Evolutionary conservation across 2,888 invertebrate species (phyloP).

Genomic region (Tipula helvola): DNA sequence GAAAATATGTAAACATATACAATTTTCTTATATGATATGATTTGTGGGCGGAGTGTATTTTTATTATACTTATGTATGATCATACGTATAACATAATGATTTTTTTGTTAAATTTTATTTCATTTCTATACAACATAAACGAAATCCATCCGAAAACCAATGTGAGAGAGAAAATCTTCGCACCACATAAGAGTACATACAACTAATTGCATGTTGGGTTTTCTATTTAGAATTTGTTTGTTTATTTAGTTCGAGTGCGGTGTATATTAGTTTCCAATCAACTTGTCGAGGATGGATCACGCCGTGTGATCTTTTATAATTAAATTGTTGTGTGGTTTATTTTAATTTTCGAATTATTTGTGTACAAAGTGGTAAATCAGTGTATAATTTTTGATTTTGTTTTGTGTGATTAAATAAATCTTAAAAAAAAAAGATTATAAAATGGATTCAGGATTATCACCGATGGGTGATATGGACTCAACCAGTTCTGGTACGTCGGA

Average conservation of each 20-base stretch:
- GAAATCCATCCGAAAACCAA: not conserved
- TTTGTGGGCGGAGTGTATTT: not conserved
- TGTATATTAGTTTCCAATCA: not conserved
- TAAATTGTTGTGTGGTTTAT: not conserved
- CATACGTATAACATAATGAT: not conserved
- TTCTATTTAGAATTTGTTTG: not conserved
- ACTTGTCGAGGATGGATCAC: not conserved
- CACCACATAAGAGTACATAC: not conserved
- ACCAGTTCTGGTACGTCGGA: slow-evolving; percentile 27
- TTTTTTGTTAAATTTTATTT: not conserved
- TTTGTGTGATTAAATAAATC: not conserved
- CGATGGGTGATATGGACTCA: slow-evolving; percentile 32
- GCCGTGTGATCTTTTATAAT: not conserved
- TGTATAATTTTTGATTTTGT: not conserved
- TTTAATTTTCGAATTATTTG: not conserved
- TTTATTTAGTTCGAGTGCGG: not conserved
- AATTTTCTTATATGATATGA: not conserved
- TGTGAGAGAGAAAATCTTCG: not conserved
- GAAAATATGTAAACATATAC: not conserved
- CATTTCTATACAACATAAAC: not conserved
- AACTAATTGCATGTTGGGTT: not conserved
- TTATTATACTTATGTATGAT: not conserved
- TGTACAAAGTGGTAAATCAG: not conserved
- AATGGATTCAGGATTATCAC: slow-evolving; percentile 30
- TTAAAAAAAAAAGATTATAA: slow-evolving; percentile 15